Base-by-base conservation (phyloP, 1,140 invertebrate species). In the Platyura marginata region DNA sequence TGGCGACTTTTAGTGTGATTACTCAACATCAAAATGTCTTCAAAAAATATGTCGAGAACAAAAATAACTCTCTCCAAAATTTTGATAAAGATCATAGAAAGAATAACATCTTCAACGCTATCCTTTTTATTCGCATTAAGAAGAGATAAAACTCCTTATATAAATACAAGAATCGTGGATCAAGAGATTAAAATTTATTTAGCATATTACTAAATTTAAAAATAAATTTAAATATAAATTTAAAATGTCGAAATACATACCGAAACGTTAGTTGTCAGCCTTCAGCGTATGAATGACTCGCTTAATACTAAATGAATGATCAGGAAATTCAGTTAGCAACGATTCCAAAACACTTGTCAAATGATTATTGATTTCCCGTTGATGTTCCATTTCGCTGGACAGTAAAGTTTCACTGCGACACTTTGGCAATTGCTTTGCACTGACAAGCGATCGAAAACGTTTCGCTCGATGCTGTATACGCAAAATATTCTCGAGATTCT, bases 401-500 rank as follows among this genome's bases (percentile, higher is more conserved):
- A 76, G 47, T 1, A 53, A 16, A 3, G 46, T 42, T 50, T 70
- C 68, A 2, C 56, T 65, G 46, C 68, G 66, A 38, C 61, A 63
- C 8, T 65, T 49, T 41, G 65, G 53, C 47, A 63, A 65, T 25
- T 72, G 68, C 32, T 54, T 48, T 3, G 64, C 54, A 16, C 49
- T 61, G 47, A 63, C 63, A 0, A 77, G 49, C 19, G 71, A 67
- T 18, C 64, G 55, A 37, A 74, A 67, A 16, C 70, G 56, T 43
- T 66, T 66, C 0, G 66, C 61, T 49, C 71, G 71, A 25, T 65
- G 65, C 49, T 79, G 75, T 46, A 69, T 68, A n/a, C 69, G 60
- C 5, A 77, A 55, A 11, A 77, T 55, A 36, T 67, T 52, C 49
- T 77, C 73, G 10, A 77, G 62, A 48, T 74, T 76, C 59, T 72